Evolutionary conservation across 2,113 vertebrate genomes (phyloP), one percentile per base, ranked within the genome.

Genomic region (Clinocottus analis): DNA sequence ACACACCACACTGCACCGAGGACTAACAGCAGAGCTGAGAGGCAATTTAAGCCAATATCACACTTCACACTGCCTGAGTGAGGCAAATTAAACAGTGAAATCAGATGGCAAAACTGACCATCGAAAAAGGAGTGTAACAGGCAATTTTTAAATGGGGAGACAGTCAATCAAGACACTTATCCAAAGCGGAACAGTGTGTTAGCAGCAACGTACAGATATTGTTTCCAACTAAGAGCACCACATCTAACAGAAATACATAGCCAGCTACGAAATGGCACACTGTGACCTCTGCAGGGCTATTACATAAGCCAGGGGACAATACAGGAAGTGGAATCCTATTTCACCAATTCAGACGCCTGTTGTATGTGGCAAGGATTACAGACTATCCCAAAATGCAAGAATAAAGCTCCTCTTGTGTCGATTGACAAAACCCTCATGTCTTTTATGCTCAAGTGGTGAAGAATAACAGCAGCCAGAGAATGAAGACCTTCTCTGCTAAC

Each of bases 11-110:
- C 84, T 82, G 85, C 85, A 80, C 88, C 79, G 75, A 78, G 85
- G 79, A 85, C 90, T 84, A 82, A 86, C 84, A 86, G 84, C 68
- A 21, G 75, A 85, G 82, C 90, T 37, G 56, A 77, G 77, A 83
- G 89, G 87, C 82, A 85, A 90, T 83, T 76, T 82, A 67, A 90
- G 85, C 90, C 91, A 90, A 82, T 85, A 91, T 90, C 90, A 91
- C 86, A 90, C 90, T 83, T 89, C 80, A 76, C 85, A 78, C 87
- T 67, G 85, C 80, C 73, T 91, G 82, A 29, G 58, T 86, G 89
- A 88, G 90, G 91, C 91, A 90, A 91, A 92, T 92, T 91, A 91
- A 80, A 78, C 89, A 77, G 79, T n/a, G 69, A 79, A 89, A 90
- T 92, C 88, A 89, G 90, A 91, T 83, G 89, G 82, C 59, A 67